Evolutionary conservation across 2,113 vertebrate genomes (phyloP).

Genomic region (Pogona vitticeps): DNA sequence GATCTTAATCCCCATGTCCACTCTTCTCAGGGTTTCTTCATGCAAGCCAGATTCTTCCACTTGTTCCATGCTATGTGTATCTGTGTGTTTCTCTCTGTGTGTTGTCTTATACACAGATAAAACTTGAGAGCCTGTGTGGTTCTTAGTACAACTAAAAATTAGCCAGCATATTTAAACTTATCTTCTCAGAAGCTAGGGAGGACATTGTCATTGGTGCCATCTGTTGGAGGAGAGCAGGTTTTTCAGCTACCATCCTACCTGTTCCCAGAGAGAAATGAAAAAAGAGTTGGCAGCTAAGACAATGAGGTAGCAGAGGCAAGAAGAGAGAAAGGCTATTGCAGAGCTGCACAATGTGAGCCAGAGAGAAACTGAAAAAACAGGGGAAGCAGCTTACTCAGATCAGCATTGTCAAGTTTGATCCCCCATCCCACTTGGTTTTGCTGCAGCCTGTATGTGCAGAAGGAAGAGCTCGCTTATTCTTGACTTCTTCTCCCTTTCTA

Average conservation of each 20-base stretch:
- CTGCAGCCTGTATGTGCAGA: not conserved
- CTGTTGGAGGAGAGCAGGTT: not conserved
- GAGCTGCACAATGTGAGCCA: not conserved
- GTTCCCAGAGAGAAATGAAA: not conserved
- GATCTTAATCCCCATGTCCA: not conserved
- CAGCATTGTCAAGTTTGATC: not conserved
- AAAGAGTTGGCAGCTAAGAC: not conserved
- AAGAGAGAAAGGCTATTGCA: not conserved
- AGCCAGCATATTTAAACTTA: not conserved
- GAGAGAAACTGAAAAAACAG: not conserved
- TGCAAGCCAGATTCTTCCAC: no score
- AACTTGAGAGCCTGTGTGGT: not conserved
- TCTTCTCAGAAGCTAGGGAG: not conserved
- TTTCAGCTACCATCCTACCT: not conserved
- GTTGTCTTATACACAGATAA: not conserved
- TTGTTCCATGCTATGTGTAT: no score
- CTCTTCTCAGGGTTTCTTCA: not conserved
- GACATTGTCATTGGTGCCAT: not conserved
- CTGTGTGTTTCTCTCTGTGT: not conserved
- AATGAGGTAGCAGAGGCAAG: not conserved
- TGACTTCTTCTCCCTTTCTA: not conserved
- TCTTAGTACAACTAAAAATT: not conserved
- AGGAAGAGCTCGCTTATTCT: not conserved
- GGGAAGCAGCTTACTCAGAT: not conserved
- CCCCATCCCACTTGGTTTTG: not conserved